Evolutionary conservation across 2,797 vertebrate species (phyloP).

Genomic region (Myotis vivesi): DNA sequence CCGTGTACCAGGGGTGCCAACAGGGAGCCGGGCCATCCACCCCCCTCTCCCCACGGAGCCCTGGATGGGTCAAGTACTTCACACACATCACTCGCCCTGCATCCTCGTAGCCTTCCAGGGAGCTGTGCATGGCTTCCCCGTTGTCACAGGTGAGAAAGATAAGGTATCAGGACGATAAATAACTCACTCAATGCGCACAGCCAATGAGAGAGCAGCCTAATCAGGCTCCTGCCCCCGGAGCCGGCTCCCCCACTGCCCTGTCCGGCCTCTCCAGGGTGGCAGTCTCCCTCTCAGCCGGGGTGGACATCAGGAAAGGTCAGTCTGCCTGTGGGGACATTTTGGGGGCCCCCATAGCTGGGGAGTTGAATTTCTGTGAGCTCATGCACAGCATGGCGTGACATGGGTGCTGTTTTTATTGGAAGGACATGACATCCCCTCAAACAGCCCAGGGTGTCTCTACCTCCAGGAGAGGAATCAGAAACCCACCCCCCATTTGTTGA

Average conservation of each 20-base stretch:
- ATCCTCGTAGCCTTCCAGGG: neutral
- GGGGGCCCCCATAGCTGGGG: neutral
- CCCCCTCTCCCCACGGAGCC: neutral
- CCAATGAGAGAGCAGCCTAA: neutral
- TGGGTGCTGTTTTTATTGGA: neutral
- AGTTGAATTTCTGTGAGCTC: neutral
- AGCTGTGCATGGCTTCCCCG: no score
- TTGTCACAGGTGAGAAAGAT: neutral
- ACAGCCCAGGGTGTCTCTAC: neutral
- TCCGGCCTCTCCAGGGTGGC: neutral
- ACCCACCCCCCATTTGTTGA: neutral
- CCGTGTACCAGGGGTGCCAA: neutral
- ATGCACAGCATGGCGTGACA: neutral
- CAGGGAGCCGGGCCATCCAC: neutral
- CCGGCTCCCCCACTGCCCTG: neutral
- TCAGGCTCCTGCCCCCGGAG: neutral
- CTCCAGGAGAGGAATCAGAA: neutral
- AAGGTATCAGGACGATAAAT: neutral
- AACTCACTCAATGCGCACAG: neutral
- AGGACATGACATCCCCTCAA: neutral
- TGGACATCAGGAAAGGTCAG: neutral
- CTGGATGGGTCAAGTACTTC: neutral
- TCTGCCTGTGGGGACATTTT: neutral
- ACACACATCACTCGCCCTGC: neutral
- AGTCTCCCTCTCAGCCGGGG: neutral